Evolutionary conservation across 35 echinoderm and acorn worm genomes (phyloP).

Genomic region (Apostichopus parvimensis): DNA sequence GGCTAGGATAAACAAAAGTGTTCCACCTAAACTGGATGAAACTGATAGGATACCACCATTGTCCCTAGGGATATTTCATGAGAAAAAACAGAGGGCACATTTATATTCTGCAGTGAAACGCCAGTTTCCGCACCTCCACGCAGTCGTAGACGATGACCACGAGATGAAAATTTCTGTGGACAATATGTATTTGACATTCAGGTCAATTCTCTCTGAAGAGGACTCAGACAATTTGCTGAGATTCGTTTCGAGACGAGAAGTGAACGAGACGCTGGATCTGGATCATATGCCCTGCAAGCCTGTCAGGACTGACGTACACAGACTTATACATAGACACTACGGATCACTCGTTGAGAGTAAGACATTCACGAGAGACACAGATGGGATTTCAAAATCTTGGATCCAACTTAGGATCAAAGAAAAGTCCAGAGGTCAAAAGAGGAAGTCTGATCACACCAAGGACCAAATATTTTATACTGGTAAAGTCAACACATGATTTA

Average conservation of each 20-base stretch:
- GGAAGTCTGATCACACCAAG: background rate
- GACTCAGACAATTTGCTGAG: conserved; percentile 49
- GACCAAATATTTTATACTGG: background rate
- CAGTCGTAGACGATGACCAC: background rate
- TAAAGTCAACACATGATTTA: background rate
- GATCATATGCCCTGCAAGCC: conserved; percentile 42
- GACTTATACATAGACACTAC: conserved; percentile 76
- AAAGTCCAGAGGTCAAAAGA: conserved; percentile 56
- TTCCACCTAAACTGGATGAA: background rate
- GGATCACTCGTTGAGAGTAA: conserved; percentile 81
- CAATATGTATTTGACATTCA: conserved; percentile 42
- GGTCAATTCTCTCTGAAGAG: conserved; percentile 20
- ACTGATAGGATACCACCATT: background rate
- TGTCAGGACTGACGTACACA: conserved; percentile 68
- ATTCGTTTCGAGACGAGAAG: conserved; percentile 56
- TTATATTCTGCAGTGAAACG: conserved; percentile 62
- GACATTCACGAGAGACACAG: conserved; percentile 49
- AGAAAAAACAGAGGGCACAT: conserved; percentile 55
- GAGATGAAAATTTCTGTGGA: conserved; percentile 57
- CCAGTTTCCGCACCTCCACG: conserved; percentile 71
- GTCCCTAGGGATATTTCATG: conserved; percentile 57
- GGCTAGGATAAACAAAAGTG: background rate
- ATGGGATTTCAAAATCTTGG: background rate
- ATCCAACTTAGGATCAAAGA: conserved; percentile 49
- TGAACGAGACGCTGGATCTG: conserved; percentile 22